Conservation (phyloP, 2,888 invertebrate species). For the Synergus gifuensis region DNA sequence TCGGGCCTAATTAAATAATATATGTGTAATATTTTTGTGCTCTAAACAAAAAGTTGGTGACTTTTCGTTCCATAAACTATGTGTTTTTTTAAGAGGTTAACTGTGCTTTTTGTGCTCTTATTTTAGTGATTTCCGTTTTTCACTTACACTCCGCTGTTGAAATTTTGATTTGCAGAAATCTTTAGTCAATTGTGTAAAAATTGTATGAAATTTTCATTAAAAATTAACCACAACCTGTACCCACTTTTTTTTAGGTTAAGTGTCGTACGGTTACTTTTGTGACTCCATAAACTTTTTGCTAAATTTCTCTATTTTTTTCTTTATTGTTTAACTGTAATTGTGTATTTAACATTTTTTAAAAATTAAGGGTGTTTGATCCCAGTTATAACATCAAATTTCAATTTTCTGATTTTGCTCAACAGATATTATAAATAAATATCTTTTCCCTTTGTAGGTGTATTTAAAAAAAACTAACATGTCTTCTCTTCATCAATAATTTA, state of each 20-base stretch:
- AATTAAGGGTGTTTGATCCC: no score
- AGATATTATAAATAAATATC: no score
- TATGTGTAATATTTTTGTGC: slow-evolving; percentile 50
- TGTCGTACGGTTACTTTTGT: not conserved
- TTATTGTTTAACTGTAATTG: not conserved
- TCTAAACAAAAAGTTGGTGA: slow-evolving; percentile 20
- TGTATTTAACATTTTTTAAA: not conserved
- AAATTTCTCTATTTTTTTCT: not conserved
- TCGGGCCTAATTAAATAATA: slow-evolving; percentile 12
- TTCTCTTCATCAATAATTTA: not conserved
- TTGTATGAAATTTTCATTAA: not conserved
- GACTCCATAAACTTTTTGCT: not conserved
- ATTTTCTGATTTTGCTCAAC: no score
- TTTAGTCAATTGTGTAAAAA: not conserved
- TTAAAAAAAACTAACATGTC: no score
- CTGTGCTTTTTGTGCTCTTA: not conserved
- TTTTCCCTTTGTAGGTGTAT: no score
- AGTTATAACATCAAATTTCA: no score
- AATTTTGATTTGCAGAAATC: not conserved
- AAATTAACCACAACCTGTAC: not conserved
- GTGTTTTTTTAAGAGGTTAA: slow-evolving; percentile 38
- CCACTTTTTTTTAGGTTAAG: not conserved
- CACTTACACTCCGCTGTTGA: not conserved
- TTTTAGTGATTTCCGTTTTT: not conserved
- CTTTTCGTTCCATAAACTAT: slow-evolving; percentile 43